Base-by-base conservation (phyloP, 2,797 vertebrate species). In the Lerista edwardsae region DNA sequence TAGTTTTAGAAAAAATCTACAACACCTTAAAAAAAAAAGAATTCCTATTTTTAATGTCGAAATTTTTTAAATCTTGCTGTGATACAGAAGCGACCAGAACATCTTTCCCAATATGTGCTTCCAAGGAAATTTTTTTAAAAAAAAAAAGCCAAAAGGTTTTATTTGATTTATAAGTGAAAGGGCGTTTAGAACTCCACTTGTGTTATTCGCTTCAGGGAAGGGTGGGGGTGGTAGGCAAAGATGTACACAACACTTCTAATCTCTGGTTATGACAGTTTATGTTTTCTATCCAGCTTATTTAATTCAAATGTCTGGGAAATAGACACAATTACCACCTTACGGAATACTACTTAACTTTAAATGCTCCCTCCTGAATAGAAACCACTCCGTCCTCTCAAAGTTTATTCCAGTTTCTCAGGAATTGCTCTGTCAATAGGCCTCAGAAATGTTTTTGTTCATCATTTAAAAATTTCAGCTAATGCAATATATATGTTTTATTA, bases 321-420 rank as follows among this genome's bases (percentile, higher is more conserved):
- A 94, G 95, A 94, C 89, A 94, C 93, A 94, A 95, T 96, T 96
- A 95, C 94, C 94, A 96, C 95, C 94, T 96, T 93, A 95, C 94
- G 94, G 95, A 96, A 96, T 94, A 94, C 94, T 95, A 92, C 93
- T 96, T 96, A 95, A 95, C 93, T 95, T 96, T 96, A 95, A 96
- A 95, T 80, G 65, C 92, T 95, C 95, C 95, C 94, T 80, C 90
- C 88, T 95, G 95, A 95, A 94, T 94, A 94, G 94, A 93, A 95
- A 93, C 67, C 77, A 90, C 94, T 94, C 94, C 93, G 94, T 96
- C 93, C 91, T 94, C 93, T 91, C 93, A 94, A 93, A 95, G 91
- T 90, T 93, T 94, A 95, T 94, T 95, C 91, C 92, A 94, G 90
- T 93, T 95, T 96, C 94, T 95, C 92, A 94, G 93, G 91, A 96